Conservation (phyloP, 1,140 invertebrate genomes). For the Drosophila navojoa region DNA sequence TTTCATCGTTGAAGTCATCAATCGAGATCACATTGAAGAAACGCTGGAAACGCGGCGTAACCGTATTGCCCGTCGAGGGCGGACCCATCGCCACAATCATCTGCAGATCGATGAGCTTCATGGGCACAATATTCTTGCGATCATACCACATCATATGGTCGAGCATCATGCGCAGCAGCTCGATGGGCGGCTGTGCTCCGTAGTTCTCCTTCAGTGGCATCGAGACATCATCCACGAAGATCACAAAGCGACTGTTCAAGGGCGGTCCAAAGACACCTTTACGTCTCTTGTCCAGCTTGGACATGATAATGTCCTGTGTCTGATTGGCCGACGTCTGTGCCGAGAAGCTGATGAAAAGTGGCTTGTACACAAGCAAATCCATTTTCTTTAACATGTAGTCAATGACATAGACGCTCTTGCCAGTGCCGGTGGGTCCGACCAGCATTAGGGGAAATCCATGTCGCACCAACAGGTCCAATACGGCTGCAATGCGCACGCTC, state of each 20-base stretch:
- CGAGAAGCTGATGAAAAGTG: conserved; percentile 95
- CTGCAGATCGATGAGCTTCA: conserved; percentile 95
- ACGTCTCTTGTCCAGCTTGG: conserved; percentile 95
- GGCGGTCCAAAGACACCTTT: conserved; percentile 98
- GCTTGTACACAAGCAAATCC: conserved; percentile 92
- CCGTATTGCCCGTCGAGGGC: conserved; percentile 90
- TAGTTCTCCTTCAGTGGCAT: conserved; percentile 95
- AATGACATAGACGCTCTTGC: conserved; percentile 94
- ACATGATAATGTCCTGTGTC: conserved; percentile 98
- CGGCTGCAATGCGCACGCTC: conserved; percentile 91
- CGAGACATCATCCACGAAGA: conserved; percentile 97
- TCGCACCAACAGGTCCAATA: conserved; percentile 91
- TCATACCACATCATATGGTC: conserved; percentile 97
- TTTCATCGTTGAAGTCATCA: conserved; percentile 94
- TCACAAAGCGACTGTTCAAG: conserved; percentile 93
- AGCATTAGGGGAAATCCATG: conserved; percentile 93
- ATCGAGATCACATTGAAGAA: conserved; percentile 96
- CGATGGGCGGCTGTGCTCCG: conserved; percentile 96
- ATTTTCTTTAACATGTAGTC: conserved; percentile 94
- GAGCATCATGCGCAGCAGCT: conserved; percentile 94
- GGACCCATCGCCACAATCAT: conserved; percentile 96
- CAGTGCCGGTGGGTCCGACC: conserved; percentile 96
- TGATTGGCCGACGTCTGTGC: conserved; percentile 97
- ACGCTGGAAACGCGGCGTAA: conserved; percentile 94
- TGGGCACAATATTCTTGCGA: conserved; percentile 92